These are phyloP conservation scores for Eurytoma californica DNA, from an alignment of 2,888 invertebrate species.

Conservation along the genomic window DNA sequence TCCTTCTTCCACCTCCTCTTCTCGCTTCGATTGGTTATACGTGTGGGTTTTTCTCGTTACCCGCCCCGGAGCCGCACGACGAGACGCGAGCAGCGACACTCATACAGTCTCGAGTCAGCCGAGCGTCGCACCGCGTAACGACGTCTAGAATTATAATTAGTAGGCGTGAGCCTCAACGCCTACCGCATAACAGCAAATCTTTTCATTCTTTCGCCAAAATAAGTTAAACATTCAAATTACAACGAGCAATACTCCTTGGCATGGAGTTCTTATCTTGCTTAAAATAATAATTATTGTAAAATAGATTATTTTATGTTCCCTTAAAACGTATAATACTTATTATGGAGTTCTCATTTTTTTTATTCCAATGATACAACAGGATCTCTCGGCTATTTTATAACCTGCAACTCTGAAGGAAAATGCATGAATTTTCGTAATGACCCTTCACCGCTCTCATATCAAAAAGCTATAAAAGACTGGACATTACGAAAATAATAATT, in stretches of 20 bases:
- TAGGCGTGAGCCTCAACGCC: constrained; percentile 73
- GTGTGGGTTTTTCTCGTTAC: constrained; percentile 71
- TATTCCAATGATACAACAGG: no score
- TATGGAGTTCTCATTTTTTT: no score
- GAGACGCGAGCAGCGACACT: constrained; percentile 29
- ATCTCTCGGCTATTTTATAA: no score
- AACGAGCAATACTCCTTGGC: neutral
- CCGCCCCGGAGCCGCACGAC: constrained; percentile 8
- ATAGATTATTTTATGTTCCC: no score
- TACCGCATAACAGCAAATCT: constrained; percentile 63
- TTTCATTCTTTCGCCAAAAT: constrained; percentile 20
- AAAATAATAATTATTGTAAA: no score
- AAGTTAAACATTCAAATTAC: neutral
- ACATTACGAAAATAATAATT: no score
- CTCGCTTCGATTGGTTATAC: constrained; percentile 71
- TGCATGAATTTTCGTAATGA: no score
- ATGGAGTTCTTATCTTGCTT: no score
- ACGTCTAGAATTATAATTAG: constrained; percentile 74
- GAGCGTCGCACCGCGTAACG: constrained; percentile 60
- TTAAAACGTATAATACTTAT: no score
- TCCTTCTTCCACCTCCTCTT: constrained; percentile 54
- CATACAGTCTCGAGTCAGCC: constrained; percentile 18
- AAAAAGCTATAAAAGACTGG: no score
- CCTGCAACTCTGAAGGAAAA: no score
- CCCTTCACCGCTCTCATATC: no score